These are phyloP conservation scores for Thecophora atra DNA, from an alignment of 2,888 invertebrate genomes.

Conservation along the genomic window DNA sequence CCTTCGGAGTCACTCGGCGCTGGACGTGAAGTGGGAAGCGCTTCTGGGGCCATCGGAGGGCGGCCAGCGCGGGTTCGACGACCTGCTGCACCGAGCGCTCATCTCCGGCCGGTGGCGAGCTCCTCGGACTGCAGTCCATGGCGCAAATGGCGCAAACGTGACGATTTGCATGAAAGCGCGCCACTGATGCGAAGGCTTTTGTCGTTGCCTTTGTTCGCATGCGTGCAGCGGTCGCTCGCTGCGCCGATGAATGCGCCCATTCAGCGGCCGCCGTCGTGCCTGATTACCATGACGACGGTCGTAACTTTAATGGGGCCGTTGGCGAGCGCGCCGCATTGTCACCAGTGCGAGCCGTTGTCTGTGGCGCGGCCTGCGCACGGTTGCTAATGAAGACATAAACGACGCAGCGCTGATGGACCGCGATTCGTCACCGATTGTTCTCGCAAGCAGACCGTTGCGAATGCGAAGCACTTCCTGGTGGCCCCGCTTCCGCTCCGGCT, in stretches of 20 bases:
- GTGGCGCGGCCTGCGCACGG: conserved; percentile 50
- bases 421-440: background rate
- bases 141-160: conserved; percentile 56
- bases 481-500: background rate
- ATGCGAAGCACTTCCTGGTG: no score
- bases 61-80: background rate
- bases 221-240: conserved; percentile 30
- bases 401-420: conserved; percentile 45
- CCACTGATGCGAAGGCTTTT: conserved; percentile 56
- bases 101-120: no score
- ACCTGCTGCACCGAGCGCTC: background rate
- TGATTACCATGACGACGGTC: conserved; percentile 58
- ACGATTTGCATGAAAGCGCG: conserved; percentile 62
- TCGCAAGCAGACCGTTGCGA: no score
- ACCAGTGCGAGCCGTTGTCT: no score
- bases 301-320: conserved; percentile 45
- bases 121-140: conserved; percentile 24
- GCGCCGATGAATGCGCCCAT: background rate
- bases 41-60: background rate
- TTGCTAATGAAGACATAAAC: conserved; percentile 62
- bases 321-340: conserved; percentile 43
- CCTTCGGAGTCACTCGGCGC: no score
- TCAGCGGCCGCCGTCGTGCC: conserved; percentile 13
- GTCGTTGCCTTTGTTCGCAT: conserved; percentile 38
- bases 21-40: no score